A percentile compares a stretch with the other conserved stretches of the same genome.
Conservation (phyloP, 2,113 vertebrate species). For the Malaclemys terrapin region DNA sequence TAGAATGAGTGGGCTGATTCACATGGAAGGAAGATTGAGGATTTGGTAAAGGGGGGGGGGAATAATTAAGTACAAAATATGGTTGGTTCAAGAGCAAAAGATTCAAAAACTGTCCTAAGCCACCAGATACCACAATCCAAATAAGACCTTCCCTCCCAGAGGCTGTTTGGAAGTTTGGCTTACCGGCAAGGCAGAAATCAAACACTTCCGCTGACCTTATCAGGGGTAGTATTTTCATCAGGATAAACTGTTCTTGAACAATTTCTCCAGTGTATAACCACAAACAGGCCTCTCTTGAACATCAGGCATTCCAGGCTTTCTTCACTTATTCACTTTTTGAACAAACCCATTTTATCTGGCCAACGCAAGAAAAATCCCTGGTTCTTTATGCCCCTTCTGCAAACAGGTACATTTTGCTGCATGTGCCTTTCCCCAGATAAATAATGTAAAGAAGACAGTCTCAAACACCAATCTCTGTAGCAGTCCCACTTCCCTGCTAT, state of each 20-base stretch:
- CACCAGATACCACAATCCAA: not conserved
- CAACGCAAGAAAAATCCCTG: not conserved
- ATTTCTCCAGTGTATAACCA: not conserved
- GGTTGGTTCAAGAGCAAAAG: slow-evolving; percentile 29
- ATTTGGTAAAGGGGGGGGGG: not conserved
- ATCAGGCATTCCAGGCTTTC: not conserved
- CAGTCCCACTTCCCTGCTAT: slow-evolving; percentile 30
- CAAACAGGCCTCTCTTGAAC: not conserved
- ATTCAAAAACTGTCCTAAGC: slow-evolving; percentile 9
- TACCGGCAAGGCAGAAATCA: slow-evolving; percentile 13
- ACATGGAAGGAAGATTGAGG: not conserved
- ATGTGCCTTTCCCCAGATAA: slow-evolving; percentile 27
- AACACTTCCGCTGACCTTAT: not conserved
- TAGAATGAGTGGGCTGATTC: not conserved
- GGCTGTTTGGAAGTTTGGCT: slow-evolving; percentile 13
- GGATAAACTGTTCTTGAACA: slow-evolving; percentile 20
- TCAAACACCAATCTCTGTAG: not conserved
- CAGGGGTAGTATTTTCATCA: not conserved
- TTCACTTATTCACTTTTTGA: not conserved
- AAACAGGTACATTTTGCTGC: not conserved
- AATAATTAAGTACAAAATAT: not conserved
- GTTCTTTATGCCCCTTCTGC: slow-evolving; percentile 28
- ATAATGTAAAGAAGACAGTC: not conserved
- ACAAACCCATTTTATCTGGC: not conserved
- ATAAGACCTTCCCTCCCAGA: not conserved